Base-by-base conservation (phyloP, 2,888 invertebrate species). In the Cyclophora albipunctata region DNA sequence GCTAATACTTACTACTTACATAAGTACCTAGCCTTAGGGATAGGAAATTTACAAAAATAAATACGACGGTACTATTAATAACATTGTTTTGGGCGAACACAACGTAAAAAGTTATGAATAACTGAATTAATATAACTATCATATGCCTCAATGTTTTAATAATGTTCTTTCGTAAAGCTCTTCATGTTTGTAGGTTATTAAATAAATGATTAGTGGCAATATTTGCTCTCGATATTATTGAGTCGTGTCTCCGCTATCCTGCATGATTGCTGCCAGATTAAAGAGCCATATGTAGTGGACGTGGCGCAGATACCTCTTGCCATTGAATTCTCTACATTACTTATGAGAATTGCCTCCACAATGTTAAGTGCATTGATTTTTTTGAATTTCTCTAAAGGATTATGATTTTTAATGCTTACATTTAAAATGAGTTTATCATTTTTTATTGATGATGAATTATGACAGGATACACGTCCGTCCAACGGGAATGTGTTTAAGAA, bases 341-440 rank as follows among this genome's bases (percentile, higher is more conserved):
- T 52, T 48, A 53, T 47, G 42, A 50, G 46, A 47, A 51, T 7
- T 42, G 51, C 33, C 37, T 20, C n/a, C 40, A 55, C 57, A 55
- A 60, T 55, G 54, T 55, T 57, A 57, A 58, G 46, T 53, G 53
- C 53, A 46, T 45, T 2, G 47, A 45, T 55, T 60, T 59, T 52
- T 58, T 53, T 54, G 42, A 49, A 57, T 58, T 49, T 52, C 49
- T 53, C 45, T 43, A 47, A 20, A 42, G 34, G 20, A 50, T 52
- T 57, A 55, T 57, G 50, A 55, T 57, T 60, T 53, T 53, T 54
- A 54, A 54, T 49, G 49, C 46, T 46, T 42, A 46, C 34, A 40
- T 46, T 53, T 45, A 7, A 40, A 40, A 7, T 49, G 42, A 7
- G 42, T 42, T 42, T 42, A n/a, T 42, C n/a, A 7, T 42, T 50